A percentile compares a stretch with the other conserved stretches of the same genome.
These are phyloP conservation scores for Characodon lateralis DNA, from an alignment of 2,797 vertebrate species.

Conservation along the genomic window DNA sequence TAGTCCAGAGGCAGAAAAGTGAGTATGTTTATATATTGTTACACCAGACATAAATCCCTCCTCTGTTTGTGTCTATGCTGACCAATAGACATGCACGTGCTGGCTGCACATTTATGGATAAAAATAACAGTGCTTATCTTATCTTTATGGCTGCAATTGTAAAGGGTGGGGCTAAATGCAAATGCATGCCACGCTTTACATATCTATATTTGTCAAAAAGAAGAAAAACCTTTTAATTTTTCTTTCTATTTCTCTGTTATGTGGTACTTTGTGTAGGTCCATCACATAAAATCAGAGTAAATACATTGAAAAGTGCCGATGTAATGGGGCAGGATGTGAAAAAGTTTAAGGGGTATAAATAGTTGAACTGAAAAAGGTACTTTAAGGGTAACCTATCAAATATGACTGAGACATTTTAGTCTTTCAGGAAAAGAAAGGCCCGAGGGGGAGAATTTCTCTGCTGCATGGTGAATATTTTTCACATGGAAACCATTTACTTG, in stretches of 20 bases:
- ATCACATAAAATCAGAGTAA: background rate
- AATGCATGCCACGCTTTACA: too few species aligned
- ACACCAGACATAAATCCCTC: too few species aligned
- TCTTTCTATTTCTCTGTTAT: background rate
- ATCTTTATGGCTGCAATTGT: too few species aligned
- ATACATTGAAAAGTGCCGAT: background rate
- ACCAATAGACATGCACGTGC: too few species aligned
- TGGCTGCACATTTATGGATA: too few species aligned
- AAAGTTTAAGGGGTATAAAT: background rate
- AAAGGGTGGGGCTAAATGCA: too few species aligned
- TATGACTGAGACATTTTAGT: slow-evolving; percentile 31
- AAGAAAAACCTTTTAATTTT: background rate
- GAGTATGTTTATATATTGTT: too few species aligned
- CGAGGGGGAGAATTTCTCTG: slow-evolving; percentile 31
- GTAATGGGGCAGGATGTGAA: background rate
- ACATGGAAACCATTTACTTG: slow-evolving; percentile 21
- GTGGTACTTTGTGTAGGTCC: background rate
- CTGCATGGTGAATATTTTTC: slow-evolving; percentile 34
- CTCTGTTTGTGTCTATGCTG: too few species aligned
- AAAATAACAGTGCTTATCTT: too few species aligned
- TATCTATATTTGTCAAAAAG: too few species aligned
- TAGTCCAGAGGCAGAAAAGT: too few species aligned
- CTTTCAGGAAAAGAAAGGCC: slow-evolving; percentile 29
- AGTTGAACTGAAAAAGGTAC: background rate
- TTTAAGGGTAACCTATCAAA: slow-evolving; percentile 14